phyloP scores from a whole-genome alignment of 2,797 vertebrate species.

The Sorex maritimensis region DNA sequence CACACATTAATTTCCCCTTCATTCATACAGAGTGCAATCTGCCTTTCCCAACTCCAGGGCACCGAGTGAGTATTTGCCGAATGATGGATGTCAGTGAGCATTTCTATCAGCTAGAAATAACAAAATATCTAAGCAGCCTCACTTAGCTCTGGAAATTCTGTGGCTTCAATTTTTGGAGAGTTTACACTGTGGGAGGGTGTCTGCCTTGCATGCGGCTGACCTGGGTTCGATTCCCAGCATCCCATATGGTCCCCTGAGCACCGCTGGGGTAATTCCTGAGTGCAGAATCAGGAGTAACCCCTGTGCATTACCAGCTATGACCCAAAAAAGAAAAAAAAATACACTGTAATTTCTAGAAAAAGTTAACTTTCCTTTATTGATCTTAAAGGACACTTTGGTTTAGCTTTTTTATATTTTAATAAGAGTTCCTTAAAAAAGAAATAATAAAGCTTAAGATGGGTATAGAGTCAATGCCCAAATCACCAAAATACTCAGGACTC shows the following conservation, averaged over 20 bases:
- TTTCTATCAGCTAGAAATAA: background rate
- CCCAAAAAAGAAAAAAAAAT: too few relatives aligned
- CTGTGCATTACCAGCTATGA: too few relatives aligned
- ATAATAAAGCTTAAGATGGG: too few relatives aligned
- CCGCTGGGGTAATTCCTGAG: too few relatives aligned
- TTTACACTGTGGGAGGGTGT: background rate
- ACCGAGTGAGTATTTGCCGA: background rate
- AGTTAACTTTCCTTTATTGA: conserved; percentile 26
- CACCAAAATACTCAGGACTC: too few relatives aligned
- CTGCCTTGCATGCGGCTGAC: too few relatives aligned
- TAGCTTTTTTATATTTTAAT: too few relatives aligned
- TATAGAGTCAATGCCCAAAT: too few relatives aligned
- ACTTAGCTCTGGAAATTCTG: conserved; percentile 42
- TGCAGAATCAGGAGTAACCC: too few relatives aligned
- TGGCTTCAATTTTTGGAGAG: conserved; percentile 32
- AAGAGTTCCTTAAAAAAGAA: too few relatives aligned
- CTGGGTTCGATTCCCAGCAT: too few relatives aligned
- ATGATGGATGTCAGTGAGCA: background rate
- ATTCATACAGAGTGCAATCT: background rate
- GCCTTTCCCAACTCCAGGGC: background rate
- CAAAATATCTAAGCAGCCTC: background rate
- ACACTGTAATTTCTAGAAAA: conserved; percentile 45
- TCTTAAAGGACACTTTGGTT: background rate
- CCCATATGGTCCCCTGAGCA: too few relatives aligned
- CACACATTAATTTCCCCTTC: background rate